These are phyloP conservation scores for Petrocephalus sullivani DNA, from an alignment of 2,797 vertebrate species.

Conservation along the genomic window DNA sequence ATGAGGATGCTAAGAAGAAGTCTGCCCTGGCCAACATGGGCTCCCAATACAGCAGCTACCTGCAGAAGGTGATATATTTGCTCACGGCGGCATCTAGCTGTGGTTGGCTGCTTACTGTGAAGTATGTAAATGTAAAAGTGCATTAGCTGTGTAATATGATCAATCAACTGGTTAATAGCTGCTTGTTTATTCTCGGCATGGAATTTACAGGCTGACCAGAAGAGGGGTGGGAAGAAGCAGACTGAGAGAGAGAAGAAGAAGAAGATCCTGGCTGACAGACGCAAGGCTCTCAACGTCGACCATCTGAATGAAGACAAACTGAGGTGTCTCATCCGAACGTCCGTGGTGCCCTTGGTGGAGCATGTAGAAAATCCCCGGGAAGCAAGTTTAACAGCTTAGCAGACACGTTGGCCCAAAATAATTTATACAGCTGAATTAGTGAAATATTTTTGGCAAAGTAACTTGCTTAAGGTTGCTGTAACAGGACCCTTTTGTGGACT, in stretches of 20 bases:
- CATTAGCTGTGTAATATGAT: background rate
- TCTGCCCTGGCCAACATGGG: conserved; percentile 90
- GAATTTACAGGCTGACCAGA: conserved; percentile 66
- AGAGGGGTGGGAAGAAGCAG: conserved; percentile 88
- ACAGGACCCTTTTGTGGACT: background rate
- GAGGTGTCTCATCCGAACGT: conserved; percentile 48
- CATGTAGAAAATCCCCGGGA: background rate
- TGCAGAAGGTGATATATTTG: conserved; percentile 75
- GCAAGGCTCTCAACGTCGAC: conserved; percentile 76
- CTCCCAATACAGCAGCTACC: conserved; percentile 76
- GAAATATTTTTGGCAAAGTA: background rate
- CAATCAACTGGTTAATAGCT: background rate
- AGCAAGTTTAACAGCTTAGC: background rate
- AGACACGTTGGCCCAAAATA: background rate
- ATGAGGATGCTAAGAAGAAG: conserved; percentile 94
- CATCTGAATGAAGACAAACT: conserved; percentile 69
- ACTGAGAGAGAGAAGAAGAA: conserved; percentile 97
- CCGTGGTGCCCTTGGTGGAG: background rate
- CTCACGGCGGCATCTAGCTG: background rate
- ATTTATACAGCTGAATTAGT: background rate
- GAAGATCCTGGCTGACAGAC: conserved; percentile 90
- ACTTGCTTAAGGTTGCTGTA: background rate
- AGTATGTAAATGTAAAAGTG: background rate
- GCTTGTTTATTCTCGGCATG: background rate
- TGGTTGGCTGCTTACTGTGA: background rate